phyloP scores from a whole-genome alignment of 1,140 invertebrate species.

The Chrysopa pallens region DNA sequence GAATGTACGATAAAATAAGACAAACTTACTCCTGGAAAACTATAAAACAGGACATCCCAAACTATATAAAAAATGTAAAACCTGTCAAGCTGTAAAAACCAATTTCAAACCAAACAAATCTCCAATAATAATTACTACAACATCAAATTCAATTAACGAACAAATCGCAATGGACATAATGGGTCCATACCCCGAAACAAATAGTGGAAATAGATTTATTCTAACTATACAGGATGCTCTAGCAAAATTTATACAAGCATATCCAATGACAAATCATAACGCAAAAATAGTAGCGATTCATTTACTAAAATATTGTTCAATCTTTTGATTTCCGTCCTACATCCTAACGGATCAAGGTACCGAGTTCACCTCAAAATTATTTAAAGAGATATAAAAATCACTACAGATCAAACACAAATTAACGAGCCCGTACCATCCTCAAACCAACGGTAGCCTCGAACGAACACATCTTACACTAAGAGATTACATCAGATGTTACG shows the following conservation, averaged over 20 bases:
- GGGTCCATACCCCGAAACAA: slow-evolving; percentile 12
- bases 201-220: slow-evolving; percentile 12
- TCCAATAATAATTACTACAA: slow-evolving; percentile 10
- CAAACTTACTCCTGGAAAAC: slow-evolving; percentile 1
- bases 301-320: slow-evolving; percentile 8
- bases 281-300: slow-evolving; percentile 12
- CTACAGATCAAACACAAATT: slow-evolving; percentile 13
- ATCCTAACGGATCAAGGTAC: slow-evolving; percentile 18
- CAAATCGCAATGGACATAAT: no score
- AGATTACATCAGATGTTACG: slow-evolving; percentile 17
- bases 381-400: no score
- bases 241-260: no score
- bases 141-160: slow-evolving; percentile 7
- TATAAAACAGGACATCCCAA: slow-evolving; percentile 1
- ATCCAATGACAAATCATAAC: no score
- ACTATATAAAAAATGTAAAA: background rate
- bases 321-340: slow-evolving; percentile 16
- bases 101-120: slow-evolving; percentile 4
- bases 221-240: slow-evolving; percentile 14
- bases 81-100: slow-evolving; percentile 3
- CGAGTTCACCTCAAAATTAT: slow-evolving; percentile 13
- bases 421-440: slow-evolving; percentile 12
- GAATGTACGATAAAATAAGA: no score
- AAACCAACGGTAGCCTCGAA: slow-evolving; percentile 20
- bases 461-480: slow-evolving; percentile 14